Evolutionary conservation across 2,888 invertebrate species (phyloP).

Genomic region (Agriopis marginaria): DNA sequence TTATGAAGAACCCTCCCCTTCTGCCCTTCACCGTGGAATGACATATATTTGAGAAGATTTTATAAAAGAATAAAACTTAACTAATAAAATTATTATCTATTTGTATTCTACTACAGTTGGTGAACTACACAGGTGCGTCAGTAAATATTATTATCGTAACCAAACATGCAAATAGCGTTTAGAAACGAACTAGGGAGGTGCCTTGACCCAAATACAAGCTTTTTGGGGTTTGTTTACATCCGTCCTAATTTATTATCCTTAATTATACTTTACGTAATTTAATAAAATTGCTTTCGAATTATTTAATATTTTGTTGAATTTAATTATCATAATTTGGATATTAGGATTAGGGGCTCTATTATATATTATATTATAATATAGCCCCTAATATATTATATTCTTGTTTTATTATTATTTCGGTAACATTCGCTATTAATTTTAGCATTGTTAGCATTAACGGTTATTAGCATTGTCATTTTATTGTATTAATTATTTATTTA

Average conservation of each 20-base stretch:
- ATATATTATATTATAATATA: too few species aligned
- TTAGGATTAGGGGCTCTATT: background rate
- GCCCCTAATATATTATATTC: too few species aligned
- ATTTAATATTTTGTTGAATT: too few species aligned
- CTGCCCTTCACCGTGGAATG: too few species aligned
- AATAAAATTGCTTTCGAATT: too few species aligned
- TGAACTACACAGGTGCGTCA: background rate
- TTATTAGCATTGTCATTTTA: background rate
- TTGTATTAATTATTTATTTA: background rate
- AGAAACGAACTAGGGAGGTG: conserved; percentile 33
- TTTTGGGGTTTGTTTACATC: conserved; percentile 24
- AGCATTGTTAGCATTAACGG: background rate
- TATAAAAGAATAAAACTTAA: too few species aligned
- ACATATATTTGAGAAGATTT: too few species aligned
- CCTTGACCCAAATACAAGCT: conserved; percentile 33
- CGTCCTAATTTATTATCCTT: background rate
- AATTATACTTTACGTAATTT: too few species aligned
- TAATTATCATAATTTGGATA: too few species aligned
- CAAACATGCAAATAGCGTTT: conserved; percentile 35
- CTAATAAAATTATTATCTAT: too few species aligned
- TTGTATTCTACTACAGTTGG: background rate
- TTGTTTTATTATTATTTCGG: background rate
- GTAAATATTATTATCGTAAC: conserved; percentile 17
- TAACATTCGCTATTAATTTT: background rate
- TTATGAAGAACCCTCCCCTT: too few species aligned